Conservation (phyloP, 2,888 invertebrate genomes). For the Sphaerophoria taeniata region DNA sequence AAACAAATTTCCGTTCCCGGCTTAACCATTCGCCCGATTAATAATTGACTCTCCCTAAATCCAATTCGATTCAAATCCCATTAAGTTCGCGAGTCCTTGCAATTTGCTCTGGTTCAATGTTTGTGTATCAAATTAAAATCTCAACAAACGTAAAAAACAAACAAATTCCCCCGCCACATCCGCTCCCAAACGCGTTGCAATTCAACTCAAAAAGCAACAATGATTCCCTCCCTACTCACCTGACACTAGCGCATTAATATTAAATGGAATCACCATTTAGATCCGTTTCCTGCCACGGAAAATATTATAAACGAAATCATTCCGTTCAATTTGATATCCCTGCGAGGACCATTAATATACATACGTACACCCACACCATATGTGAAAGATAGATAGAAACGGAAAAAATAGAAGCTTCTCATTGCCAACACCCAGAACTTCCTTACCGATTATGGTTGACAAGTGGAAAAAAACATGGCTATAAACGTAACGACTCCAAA, state of each 20-base stretch:
- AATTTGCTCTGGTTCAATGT: background rate
- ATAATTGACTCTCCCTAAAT: conserved; percentile 13
- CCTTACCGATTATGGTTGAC: conserved; percentile 47
- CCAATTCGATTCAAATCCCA: background rate
- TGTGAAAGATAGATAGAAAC: conserved; percentile 1
- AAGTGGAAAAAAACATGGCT: conserved; percentile 17
- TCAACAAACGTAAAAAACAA: conserved; percentile 1
- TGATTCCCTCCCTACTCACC: conserved; percentile 6
- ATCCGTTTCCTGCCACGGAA: conserved; percentile 65
- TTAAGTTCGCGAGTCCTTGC: background rate
- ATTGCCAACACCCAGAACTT: conserved; percentile 27
- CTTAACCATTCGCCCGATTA: conserved; percentile 15
- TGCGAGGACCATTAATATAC: conserved; percentile 31
- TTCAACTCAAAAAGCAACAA: background rate
- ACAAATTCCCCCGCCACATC: background rate
- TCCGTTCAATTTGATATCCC: conserved; percentile 63
- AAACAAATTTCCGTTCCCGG: background rate
- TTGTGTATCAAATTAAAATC: conserved; percentile 29
- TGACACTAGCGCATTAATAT: conserved; percentile 60
- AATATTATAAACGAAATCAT: conserved; percentile 61
- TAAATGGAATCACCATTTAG: conserved; percentile 67
- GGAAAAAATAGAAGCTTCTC: conserved; percentile 29
- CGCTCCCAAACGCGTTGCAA: background rate
- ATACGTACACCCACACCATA: background rate
- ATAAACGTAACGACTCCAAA: background rate